These are phyloP conservation scores for human DNA, from an alignment of 2,113 vertebrate species.

Conservation along the genomic window DNA sequence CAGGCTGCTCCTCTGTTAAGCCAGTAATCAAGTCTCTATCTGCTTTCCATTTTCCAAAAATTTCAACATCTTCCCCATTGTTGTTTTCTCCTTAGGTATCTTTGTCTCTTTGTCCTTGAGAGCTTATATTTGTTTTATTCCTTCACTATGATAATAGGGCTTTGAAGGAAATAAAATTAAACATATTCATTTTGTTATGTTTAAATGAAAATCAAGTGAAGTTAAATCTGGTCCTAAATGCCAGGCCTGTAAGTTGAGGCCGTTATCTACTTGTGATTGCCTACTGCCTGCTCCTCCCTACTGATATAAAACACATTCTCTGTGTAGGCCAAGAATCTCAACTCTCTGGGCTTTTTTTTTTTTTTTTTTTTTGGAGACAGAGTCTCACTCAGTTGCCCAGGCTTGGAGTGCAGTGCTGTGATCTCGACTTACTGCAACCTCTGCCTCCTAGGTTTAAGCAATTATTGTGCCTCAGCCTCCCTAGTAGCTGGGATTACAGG, in stretches of 20 bases:
- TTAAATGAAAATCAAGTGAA: constrained; percentile 9
- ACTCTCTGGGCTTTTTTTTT: too few relatives aligned
- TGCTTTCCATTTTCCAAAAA: background rate
- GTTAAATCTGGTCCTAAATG: constrained; percentile 5
- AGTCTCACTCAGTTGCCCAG: too few relatives aligned
- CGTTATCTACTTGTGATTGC: background rate
- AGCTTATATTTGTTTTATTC: background rate
- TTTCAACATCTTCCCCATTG: background rate
- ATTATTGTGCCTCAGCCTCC: too few relatives aligned
- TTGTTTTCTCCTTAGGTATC: background rate
- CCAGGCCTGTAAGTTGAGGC: background rate
- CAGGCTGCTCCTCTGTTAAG: background rate
- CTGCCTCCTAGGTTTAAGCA: too few relatives aligned
- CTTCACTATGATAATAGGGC: background rate
- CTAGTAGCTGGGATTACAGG: too few relatives aligned
- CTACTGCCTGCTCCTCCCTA: background rate
- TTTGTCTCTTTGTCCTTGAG: background rate
- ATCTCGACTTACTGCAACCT: too few relatives aligned
- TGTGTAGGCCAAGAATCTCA: background rate
- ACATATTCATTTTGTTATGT: background rate
- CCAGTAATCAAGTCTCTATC: background rate
- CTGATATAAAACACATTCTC: background rate
- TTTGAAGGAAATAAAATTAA: constrained; percentile 22
- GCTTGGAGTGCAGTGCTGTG: too few relatives aligned
- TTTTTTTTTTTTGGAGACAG: too few relatives aligned